These are phyloP conservation scores for Brachionus angularis DNA, from an alignment of 1,140 invertebrate genomes.

Conservation along the genomic window DNA sequence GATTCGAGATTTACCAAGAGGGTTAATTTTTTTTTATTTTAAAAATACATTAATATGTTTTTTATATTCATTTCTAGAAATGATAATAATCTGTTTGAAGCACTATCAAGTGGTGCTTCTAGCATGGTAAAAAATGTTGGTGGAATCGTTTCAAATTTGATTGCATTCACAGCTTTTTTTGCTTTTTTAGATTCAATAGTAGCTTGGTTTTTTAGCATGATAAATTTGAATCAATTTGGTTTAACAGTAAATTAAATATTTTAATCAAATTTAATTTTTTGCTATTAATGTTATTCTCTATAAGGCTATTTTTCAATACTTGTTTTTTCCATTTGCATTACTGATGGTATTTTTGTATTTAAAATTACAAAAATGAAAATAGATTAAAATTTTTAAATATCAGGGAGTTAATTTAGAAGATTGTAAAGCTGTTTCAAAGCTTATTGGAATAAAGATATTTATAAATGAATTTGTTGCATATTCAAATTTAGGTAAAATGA, in stretches of 20 bases:
- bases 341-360: slow-evolving; percentile 4
- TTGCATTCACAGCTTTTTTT: slow-evolving; percentile 46
- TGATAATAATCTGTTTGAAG: slow-evolving; percentile 36
- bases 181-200: slow-evolving; percentile 47
- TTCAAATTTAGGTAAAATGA: slow-evolving; percentile 32
- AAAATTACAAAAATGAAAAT: not conserved
- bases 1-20: slow-evolving; percentile 21
- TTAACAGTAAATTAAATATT: not conserved
- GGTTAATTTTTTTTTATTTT: not conserved
- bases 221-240: slow-evolving; percentile 27
- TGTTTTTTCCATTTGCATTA: slow-evolving; percentile 42
- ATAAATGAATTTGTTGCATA: slow-evolving; percentile 43
- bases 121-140: slow-evolving; percentile 33
- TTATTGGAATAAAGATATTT: slow-evolving; percentile 43
- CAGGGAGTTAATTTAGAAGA: slow-evolving; percentile 38
- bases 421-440: slow-evolving; percentile 14
- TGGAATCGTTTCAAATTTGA: slow-evolving; percentile 44
- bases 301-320: slow-evolving; percentile 28
- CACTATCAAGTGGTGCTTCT: slow-evolving; percentile 23
- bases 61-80: not conserved
- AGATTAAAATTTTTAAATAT: not conserved
- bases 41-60: not conserved
- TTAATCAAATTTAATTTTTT: not conserved
- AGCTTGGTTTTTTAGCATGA: slow-evolving; percentile 46
- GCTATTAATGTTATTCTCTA: slow-evolving; percentile 3